phyloP scores from a whole-genome alignment of 2,113 vertebrate species.

The Oenanthe oenanthe region DNA sequence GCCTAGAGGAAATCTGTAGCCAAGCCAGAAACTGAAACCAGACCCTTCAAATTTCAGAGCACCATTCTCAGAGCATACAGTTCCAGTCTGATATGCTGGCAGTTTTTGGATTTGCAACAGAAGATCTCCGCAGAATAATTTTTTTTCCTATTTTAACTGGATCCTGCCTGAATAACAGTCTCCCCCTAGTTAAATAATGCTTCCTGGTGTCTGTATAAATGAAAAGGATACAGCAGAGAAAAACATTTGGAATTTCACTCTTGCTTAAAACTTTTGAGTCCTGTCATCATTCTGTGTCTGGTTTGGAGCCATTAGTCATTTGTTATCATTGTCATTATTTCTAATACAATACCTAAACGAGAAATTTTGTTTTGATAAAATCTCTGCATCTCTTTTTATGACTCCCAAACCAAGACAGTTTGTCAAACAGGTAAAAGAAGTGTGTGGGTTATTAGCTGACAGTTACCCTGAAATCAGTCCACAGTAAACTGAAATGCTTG shows the following conservation, averaged over 20 bases:
- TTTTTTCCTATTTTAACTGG: background rate
- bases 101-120: background rate
- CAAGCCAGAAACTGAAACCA: background rate
- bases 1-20: background rate
- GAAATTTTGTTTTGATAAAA: background rate
- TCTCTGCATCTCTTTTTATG: background rate
- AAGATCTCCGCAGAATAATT: background rate
- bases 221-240: background rate
- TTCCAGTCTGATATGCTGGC: background rate
- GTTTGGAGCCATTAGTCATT: background rate
- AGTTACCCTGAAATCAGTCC: background rate
- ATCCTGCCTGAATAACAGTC: background rate
- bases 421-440: background rate
- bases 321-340: rapidly evolving
- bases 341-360: background rate
- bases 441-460: background rate
- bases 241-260: background rate
- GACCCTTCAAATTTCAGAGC: background rate
- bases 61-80: background rate
- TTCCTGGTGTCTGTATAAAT: background rate
- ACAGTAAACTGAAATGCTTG: background rate
- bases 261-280: background rate
- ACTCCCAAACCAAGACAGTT: background rate
- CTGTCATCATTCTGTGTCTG: background rate
- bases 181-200: background rate